phyloP scores from a whole-genome alignment of 2,797 vertebrate genomes.

The Staurois parvus region DNA sequence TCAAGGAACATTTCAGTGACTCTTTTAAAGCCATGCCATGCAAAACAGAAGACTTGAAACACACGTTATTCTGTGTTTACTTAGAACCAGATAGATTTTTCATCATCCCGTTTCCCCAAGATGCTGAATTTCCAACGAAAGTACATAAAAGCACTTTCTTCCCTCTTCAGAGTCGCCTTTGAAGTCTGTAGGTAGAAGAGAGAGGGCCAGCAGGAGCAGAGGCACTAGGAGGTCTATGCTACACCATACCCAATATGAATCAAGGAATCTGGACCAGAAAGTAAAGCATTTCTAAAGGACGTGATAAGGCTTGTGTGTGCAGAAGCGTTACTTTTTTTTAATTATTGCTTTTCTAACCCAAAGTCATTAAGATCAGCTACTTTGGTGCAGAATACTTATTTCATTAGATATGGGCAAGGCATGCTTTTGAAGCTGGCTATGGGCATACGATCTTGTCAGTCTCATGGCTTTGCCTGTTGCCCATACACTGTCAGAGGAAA shows the following conservation, averaged over 20 bases:
- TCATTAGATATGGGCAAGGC: not conserved
- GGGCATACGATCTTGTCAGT: not conserved
- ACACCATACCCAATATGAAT: constrained; percentile 1
- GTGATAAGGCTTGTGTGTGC: not conserved
- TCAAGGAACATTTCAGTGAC: constrained; percentile 27
- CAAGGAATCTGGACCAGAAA: constrained; percentile 6
- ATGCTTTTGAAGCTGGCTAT: not conserved
- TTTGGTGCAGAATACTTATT: no score
- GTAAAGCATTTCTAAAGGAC: constrained; percentile 7
- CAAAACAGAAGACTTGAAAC: not conserved
- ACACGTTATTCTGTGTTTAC: constrained; percentile 19
- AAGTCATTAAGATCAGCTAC: no score
- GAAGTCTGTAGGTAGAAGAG: constrained; percentile 1
- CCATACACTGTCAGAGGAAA: not conserved
- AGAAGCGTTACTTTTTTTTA: not conserved
- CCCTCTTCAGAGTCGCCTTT: constrained; percentile 11
- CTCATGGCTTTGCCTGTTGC: no score
- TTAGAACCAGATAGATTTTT: not conserved
- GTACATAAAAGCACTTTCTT: constrained; percentile 3
- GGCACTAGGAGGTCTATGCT: constrained; percentile 10
- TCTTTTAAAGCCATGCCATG: not conserved
- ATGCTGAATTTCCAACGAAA: not conserved
- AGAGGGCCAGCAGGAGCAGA: not conserved
- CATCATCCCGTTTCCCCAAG: not conserved
- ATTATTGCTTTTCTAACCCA: no score